These are phyloP conservation scores for Holcopasites calliopsidis DNA, from an alignment of 1,140 invertebrate genomes.

Conservation along the genomic window DNA sequence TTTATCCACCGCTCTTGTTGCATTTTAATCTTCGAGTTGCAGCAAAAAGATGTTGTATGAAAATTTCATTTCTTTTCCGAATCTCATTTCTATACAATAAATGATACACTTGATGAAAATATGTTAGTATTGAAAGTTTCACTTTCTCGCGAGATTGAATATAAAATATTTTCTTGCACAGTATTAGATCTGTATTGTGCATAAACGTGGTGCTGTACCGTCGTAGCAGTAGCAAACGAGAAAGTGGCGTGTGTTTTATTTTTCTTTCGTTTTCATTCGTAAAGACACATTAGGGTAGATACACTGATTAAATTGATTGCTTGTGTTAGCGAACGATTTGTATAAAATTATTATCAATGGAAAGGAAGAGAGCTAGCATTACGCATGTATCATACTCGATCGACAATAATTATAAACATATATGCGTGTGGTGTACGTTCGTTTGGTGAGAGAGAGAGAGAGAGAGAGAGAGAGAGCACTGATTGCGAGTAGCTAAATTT, in stretches of 20 bases:
- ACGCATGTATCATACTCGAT: background rate
- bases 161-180: slow-evolving; percentile 35
- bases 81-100: no score
- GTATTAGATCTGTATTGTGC: slow-evolving; percentile 21
- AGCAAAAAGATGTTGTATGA: background rate
- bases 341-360: background rate
- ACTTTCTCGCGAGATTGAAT: no score
- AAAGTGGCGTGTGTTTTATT: background rate
- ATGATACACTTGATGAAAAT: no score
- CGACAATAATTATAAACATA: no score
- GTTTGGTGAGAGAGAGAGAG: no score
- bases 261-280: slow-evolving; percentile 21
- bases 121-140: no score
- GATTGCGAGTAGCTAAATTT: slow-evolving; percentile 58
- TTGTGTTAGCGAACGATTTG: slow-evolving; percentile 37
- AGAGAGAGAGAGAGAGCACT: background rate
- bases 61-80: no score
- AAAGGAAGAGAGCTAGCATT: no score
- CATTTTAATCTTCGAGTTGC: background rate
- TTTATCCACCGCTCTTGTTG: background rate
- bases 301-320: slow-evolving; percentile 52
- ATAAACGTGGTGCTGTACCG: slow-evolving; percentile 17
- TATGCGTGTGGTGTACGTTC: no score
- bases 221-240: slow-evolving; percentile 14
- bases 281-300: slow-evolving; percentile 12